Conservation (phyloP, 2,888 invertebrate genomes). For the Leucophora obtusa region DNA sequence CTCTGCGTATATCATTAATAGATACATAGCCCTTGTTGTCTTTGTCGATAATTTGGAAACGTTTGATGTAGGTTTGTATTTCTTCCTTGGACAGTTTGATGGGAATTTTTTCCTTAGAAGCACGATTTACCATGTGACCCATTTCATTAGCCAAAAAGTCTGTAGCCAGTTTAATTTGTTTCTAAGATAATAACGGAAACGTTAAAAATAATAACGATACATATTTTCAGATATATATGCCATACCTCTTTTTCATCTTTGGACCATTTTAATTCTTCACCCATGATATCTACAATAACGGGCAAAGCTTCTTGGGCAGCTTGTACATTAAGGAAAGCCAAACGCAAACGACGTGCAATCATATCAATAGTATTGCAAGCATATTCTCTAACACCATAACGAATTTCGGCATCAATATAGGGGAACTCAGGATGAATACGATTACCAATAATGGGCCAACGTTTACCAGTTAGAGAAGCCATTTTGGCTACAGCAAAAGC, state of each 20-base stretch:
- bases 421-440: constrained; percentile 99
- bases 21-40: constrained; percentile 99
- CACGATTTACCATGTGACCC: constrained; percentile 96
- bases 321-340: constrained; percentile 98
- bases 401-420: constrained; percentile 97
- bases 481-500: constrained; percentile 98
- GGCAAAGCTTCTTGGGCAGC: constrained; percentile 98
- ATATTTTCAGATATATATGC: background rate
- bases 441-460: constrained; percentile 99
- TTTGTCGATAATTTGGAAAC: constrained; percentile 96
- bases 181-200: constrained; percentile 79
- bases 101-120: constrained; percentile 91
- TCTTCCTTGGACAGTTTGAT: constrained; percentile 96
- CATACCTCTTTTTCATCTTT: constrained; percentile 85
- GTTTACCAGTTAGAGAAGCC: constrained; percentile 95
- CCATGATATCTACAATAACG: constrained; percentile 95
- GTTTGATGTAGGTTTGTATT: constrained; percentile 94
- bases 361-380: constrained; percentile 98
- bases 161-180: constrained; percentile 88
- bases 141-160: constrained; percentile 96
- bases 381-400: constrained; percentile 97
- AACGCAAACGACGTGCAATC: constrained; percentile 94
- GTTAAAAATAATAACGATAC: no score
- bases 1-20: constrained; percentile 96
- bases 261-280: constrained; percentile 95